A percentile compares a stretch with the other conserved stretches of the same genome.
phyloP scores from a whole-genome alignment of 2,888 invertebrate genomes.

The Drosophila lacicola region DNA sequence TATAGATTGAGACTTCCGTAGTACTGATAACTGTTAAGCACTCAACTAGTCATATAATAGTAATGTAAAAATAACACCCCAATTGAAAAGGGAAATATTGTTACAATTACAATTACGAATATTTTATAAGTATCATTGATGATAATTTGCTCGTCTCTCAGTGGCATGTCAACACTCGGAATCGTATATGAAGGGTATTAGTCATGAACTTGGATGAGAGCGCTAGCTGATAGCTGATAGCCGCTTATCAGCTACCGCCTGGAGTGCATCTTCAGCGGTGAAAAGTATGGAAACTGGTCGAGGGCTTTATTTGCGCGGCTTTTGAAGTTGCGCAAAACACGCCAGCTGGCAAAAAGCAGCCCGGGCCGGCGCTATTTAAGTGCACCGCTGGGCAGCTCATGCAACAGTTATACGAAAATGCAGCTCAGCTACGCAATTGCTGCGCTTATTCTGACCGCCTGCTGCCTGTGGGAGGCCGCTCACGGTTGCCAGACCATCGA shows the following conservation, averaged over 20 bases:
- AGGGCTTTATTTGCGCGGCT: slow-evolving; percentile 39
- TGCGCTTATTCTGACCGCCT: slow-evolving; percentile 32
- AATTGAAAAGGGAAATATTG: slow-evolving; percentile 2
- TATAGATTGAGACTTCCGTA: neutral
- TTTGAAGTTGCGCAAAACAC: neutral
- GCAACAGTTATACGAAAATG: slow-evolving; percentile 35
- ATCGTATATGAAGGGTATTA: neutral
- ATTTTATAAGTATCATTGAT: neutral
- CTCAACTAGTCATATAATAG: neutral
- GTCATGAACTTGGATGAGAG: slow-evolving; percentile 7
- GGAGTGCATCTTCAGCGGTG: slow-evolving; percentile 36
- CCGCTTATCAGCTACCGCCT: slow-evolving; percentile 26
- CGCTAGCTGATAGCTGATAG: slow-evolving; percentile 35
- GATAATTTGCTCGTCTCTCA: neutral
- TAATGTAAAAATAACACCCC: slow-evolving; percentile 4
- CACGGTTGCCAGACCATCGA: slow-evolving; percentile 69
- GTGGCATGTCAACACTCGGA: slow-evolving; percentile 5
- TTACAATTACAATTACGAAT: slow-evolving; percentile 6
- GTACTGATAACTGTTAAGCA: neutral
- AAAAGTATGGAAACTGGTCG: slow-evolving; percentile 39
- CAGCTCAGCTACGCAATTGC: slow-evolving; percentile 9
- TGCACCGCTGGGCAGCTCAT: neutral
- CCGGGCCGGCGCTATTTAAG: slow-evolving; percentile 31
- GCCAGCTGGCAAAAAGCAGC: neutral
- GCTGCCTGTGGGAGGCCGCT: slow-evolving; percentile 39